Percentiles rank a stretch among this genome's conserved stretches.
These are phyloP conservation scores for Crotalus tigris DNA, from an alignment of 2,113 vertebrate species.

Conservation along the genomic window DNA sequence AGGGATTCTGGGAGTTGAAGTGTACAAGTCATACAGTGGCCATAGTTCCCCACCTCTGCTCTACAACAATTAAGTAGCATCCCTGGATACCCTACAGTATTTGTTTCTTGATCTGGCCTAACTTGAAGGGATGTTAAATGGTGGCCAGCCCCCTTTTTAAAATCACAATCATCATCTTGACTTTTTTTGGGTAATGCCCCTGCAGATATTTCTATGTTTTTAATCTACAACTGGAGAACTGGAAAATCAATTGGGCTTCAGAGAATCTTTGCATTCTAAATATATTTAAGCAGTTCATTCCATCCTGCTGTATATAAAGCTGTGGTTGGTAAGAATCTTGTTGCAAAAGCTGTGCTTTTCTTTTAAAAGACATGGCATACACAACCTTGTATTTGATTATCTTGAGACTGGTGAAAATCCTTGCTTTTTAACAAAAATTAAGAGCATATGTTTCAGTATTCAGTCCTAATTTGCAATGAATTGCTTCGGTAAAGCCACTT, in stretches of 20 bases:
- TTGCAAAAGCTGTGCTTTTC: constrained; percentile 19
- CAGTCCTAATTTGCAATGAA: constrained; percentile 61
- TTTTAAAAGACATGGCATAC: constrained; percentile 27
- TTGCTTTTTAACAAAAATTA: constrained; percentile 52
- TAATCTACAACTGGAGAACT: neutral
- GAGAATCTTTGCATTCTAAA: neutral
- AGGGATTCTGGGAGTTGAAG: neutral
- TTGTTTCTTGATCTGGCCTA: neutral
- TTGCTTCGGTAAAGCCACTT: constrained; percentile 57
- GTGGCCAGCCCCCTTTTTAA: neutral
- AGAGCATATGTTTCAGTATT: constrained; percentile 55
- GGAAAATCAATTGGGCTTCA: constrained; percentile 20
- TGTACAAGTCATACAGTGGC: neutral
- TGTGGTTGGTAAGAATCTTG: neutral
- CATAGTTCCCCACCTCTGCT: neutral
- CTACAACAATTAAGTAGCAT: neutral
- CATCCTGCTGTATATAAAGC: neutral
- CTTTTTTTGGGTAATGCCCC: neutral
- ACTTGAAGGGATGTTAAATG: neutral
- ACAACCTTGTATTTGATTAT: constrained; percentile 35
- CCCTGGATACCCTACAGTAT: neutral
- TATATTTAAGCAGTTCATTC: constrained; percentile 13
- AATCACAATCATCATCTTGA: neutral
- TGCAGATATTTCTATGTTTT: neutral
- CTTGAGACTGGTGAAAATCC: constrained; percentile 34